Percentiles rank a stretch among this genome's conserved stretches.
phyloP scores from a whole-genome alignment of 2,113 vertebrate species.

The Lucifuga dentata region DNA sequence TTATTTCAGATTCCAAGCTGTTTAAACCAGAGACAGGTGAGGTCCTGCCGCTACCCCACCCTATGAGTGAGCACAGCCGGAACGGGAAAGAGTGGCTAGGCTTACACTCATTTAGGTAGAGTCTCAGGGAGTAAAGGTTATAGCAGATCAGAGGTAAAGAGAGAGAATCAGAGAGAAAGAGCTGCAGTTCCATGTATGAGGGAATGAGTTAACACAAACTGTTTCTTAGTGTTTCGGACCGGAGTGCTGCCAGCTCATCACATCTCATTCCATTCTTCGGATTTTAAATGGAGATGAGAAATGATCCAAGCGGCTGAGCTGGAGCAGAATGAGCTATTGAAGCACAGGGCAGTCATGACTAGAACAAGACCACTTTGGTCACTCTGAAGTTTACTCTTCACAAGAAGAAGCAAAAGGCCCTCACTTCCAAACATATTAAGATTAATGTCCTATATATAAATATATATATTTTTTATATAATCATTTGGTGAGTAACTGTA shows the following conservation, averaged over 20 bases:
- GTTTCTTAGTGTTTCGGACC: slow-evolving; percentile 67
- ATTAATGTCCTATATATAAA: neutral
- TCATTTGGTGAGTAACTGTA: neutral
- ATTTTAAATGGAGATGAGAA: slow-evolving; percentile 62
- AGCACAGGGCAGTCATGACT: slow-evolving; percentile 28
- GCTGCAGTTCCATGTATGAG: slow-evolving; percentile 28
- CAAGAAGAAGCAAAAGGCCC: neutral
- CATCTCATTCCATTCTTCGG: slow-evolving; percentile 63
- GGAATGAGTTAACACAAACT: slow-evolving; percentile 12
- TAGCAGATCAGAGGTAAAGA: slow-evolving; percentile 38
- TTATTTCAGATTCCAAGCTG: slow-evolving; percentile 84
- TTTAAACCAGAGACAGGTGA: slow-evolving; percentile 73
- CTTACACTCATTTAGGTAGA: slow-evolving; percentile 84
- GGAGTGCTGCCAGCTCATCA: slow-evolving; percentile 70
- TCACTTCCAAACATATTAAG: neutral
- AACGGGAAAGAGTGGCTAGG: slow-evolving; percentile 80
- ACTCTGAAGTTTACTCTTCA: slow-evolving; percentile 74
- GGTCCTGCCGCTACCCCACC: slow-evolving; percentile 73
- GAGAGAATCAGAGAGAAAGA: slow-evolving; percentile 29
- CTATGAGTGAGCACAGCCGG: slow-evolving; percentile 87
- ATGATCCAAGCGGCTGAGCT: slow-evolving; percentile 65
- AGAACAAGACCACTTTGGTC: slow-evolving; percentile 31
- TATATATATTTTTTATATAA: neutral
- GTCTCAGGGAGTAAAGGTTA: slow-evolving; percentile 40
- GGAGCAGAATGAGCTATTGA: slow-evolving; percentile 68